Evolutionary conservation across 2,888 invertebrate species (phyloP), one percentile per base, ranked within the genome.

Genomic region (Auanema freiburgensis): DNA sequence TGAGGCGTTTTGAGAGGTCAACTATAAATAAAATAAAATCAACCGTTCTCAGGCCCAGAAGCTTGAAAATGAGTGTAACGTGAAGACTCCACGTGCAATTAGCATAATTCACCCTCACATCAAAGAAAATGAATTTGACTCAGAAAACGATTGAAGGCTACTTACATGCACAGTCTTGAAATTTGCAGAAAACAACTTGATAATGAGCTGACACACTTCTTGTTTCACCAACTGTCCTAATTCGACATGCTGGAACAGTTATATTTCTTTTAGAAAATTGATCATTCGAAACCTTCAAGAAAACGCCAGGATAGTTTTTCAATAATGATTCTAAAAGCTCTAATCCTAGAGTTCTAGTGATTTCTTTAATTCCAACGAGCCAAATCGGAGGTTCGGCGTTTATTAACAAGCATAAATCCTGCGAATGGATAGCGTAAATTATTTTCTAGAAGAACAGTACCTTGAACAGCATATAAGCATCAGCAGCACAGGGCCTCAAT

Each of bases 151-250:
- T 3, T 3, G 25, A 21, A 21, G 2, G 33, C 14, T 10, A 23
- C 44, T 59, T 8, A 84, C 84, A 65, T 84, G 84, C 53, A 93
- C 89, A 85, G 93, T 93, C 79, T 97, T 97, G n/a, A 97, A 91
- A 84, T 95, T 97, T 12, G 97, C 97, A 24, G 97, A 97, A 85
- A 98, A 97, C 66, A 98, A 87, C 85, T 95, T 92, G 73, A 98
- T 97, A n/a, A 98, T 92, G 79, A 98, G 88, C 0, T 97, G 96
- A 85, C 97, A 98, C 0, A 98, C 96, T 70, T 93, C 89, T 85
- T 98, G 97, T 85, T 96, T 97, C 59, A 98, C 85, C 42, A 98
- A 86, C 83, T 94, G 92, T 78, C 92, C 90, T 84, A 97, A 96
- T 85, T 97, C 96, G 5, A 90, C 89, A 86, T 94, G 93, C 91